Evolutionary conservation across 2,888 invertebrate genomes (phyloP), one percentile per base, ranked within the genome.

Genomic region (Pedicia rivosa): DNA sequence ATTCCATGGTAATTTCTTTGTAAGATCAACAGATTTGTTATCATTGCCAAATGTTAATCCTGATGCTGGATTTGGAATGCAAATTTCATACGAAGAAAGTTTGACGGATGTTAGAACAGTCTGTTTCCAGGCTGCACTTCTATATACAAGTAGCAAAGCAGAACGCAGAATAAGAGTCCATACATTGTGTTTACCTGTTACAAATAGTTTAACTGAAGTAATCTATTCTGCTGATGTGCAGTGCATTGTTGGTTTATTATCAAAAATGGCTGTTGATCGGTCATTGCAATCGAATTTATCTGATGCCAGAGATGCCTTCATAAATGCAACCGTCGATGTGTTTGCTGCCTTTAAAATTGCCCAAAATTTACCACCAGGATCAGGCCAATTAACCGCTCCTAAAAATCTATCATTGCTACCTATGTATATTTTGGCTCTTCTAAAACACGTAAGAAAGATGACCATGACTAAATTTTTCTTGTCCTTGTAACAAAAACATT

Each of bases 1-100:
- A 53, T 98, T 98, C 76, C 95, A 97, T 65, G 98, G 98, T 26
- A 97, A 97, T 64, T 95, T 95, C 72, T 98, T 98, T 64, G 97
- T 98, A 34, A 74, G 98, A 4, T 95, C 97, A 0, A 94, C 95
- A 4, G 97, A 98, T 65, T 67, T 98, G 38, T 66, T 98, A 39
- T 90, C 92, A 10, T 64, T 98, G 47, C 95, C 98, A 26, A 97
- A 97, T 65, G 82, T 95, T 40, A 97, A 94, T 54, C 97, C 98
- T 0, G 98, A 99, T 63, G 83, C 92, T 5, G 95, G 91, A 13
- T 95, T 92, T 61, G 97, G 90, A 35, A 95, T 97, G 83, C 97
- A 98, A 50, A 59, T 60, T 42, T 75, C 90, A 2, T 90, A 97
- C 37, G 97, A 97, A 46, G 94, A 95, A 60, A 81, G 73, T 46